Conservation (phyloP, 1,140 invertebrate species). For the Bombus pyrosoma region DNA sequence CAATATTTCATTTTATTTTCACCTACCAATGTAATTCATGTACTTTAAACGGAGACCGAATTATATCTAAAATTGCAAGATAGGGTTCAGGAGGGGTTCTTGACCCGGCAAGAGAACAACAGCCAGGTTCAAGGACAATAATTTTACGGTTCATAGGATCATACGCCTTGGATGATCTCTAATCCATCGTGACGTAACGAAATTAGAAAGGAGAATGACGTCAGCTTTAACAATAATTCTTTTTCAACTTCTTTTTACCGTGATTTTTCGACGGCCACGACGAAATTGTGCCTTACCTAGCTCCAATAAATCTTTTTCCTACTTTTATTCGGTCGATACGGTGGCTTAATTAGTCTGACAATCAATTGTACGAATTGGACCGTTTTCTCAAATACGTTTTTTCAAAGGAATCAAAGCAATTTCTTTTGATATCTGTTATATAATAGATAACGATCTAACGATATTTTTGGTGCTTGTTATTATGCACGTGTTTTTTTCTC, state of each 20-base stretch:
- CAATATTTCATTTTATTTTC: not conserved
- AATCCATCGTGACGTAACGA: conserved; percentile 42
- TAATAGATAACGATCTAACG: not conserved
- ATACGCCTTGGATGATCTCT: conserved; percentile 20
- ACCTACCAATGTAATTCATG: not conserved
- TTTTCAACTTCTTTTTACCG: not conserved
- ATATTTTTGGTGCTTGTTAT: too few relatives aligned
- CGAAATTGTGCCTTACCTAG: not conserved
- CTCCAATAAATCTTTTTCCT: not conserved
- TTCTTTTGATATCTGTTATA: not conserved
- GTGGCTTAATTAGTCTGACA: not conserved
- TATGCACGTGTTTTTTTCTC: too few relatives aligned
- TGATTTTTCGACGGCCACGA: not conserved
- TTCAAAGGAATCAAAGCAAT: not conserved
- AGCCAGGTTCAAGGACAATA: conserved; percentile 39
- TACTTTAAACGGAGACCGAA: not conserved
- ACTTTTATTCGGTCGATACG: not conserved
- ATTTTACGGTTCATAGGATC: conserved; percentile 19
- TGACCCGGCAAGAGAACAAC: conserved; percentile 12
- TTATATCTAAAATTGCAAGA: not conserved
- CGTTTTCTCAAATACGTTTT: not conserved
- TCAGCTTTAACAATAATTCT: conserved; percentile 18
- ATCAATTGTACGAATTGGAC: not conserved
- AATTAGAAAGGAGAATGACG: conserved; percentile 44
- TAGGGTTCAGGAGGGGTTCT: conserved; percentile 2